Base-by-base conservation (phyloP, 2,888 invertebrate genomes). In the Oligia fasciuncula region DNA sequence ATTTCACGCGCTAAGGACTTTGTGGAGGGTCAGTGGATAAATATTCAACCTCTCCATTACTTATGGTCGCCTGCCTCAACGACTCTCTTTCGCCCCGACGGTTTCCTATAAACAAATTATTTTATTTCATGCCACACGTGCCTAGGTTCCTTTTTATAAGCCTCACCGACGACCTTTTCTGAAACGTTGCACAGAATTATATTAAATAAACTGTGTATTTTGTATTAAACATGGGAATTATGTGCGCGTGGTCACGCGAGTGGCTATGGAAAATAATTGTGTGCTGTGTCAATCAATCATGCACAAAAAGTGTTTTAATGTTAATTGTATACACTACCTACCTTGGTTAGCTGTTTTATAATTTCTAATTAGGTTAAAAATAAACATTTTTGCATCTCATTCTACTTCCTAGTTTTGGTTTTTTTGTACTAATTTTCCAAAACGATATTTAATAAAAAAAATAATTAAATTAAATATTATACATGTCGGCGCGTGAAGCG, bases 21-120 rank as follows among this genome's bases (percentile, higher is more conserved):
- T 80, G 83, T 83, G 90, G 87, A 88, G 92, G 90, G 88, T 91
- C 91, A 89, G 88, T 91, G 88, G 87, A 91, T 92, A 94, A 95
- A 94, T 92, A 94, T 93, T 91, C 92, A 89, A 89, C 92, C 92
- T 93, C 93, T 94, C 89, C 88, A 93, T 95, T 95, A 94, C 92
- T 94, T 91, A 92, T 92, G 94, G 93, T 91, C 89, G 90, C 90
- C 85, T 88, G 87, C 78, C 77, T 85, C 80, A 73, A 87, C 85
- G 84, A 86, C 88, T 83, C 83, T 84, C 89, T 85, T 87, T 84
- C 92, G 91, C 91, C 86, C 86, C 91, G 83, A 73, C 79, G 89
- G 84, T 86, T 92, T 82, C 89, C 87, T 90, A 91, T 91, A 92
- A 91, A 91, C 91, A 93, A 92, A 92, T 91, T 89, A 89, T 91